Evolutionary conservation across 2,797 vertebrate species (phyloP).

Genomic region (Prunella strophiata): DNA sequence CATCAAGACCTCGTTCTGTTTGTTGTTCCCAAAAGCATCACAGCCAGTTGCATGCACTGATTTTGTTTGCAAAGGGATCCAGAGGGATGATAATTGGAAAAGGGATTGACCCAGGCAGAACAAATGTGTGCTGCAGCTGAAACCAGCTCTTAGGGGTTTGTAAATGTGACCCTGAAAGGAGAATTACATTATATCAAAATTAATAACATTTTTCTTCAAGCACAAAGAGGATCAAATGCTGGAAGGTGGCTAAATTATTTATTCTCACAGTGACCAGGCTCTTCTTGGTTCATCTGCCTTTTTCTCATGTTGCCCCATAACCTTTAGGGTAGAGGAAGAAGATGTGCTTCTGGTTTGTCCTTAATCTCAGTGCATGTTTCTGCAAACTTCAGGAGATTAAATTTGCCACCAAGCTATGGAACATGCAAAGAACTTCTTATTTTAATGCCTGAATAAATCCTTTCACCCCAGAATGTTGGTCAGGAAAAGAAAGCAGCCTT

Average conservation of each 20-base stretch:
- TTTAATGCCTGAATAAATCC: background rate
- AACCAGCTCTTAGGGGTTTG: background rate
- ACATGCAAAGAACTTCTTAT: background rate
- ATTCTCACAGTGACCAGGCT: background rate
- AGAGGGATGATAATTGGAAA: background rate
- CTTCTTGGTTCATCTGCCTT: background rate
- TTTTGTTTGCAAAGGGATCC: background rate
- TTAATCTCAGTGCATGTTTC: background rate
- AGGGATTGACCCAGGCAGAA: background rate
- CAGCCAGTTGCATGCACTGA: background rate
- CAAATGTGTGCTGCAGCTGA: background rate
- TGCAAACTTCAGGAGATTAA: background rate
- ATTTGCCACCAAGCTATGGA: background rate
- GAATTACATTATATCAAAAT: background rate
- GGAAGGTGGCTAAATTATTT: background rate
- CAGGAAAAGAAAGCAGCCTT: background rate
- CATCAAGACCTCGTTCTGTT: background rate
- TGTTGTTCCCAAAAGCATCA: background rate
- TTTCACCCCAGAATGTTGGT: background rate
- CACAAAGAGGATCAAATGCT: background rate
- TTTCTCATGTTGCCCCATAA: background rate
- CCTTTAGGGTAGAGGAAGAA: background rate
- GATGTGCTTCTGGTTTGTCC: background rate
- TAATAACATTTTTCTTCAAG: background rate
- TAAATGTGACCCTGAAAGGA: background rate